A percentile compares a stretch with the other conserved stretches of the same genome.
phyloP scores from a whole-genome alignment of 2,888 invertebrate genomes.

The Gymnocheta viridis region DNA sequence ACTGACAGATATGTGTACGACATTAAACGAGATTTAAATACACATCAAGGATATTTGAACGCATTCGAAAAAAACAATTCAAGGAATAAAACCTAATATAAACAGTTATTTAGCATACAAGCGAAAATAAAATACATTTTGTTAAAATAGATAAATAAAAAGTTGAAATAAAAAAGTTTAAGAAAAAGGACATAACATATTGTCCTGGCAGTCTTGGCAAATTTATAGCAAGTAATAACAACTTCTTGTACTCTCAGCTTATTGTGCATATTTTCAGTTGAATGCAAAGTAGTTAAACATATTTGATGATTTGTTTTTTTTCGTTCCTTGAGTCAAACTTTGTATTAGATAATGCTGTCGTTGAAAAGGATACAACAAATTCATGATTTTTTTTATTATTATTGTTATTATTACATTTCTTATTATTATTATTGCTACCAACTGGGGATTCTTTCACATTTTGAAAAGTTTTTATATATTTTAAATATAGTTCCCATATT shows the following conservation, averaged over 20 bases:
- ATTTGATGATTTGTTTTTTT: background rate
- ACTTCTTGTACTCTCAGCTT: background rate
- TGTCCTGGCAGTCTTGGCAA: slow-evolving; percentile 37
- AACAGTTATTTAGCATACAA: slow-evolving; percentile 19
- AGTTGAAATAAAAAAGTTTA: background rate
- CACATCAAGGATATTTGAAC: slow-evolving; percentile 19
- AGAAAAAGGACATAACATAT: slow-evolving; percentile 26
- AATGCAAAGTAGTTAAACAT: background rate
- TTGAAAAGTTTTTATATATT: slow-evolving; percentile 25
- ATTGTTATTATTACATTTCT: background rate
- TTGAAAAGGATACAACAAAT: slow-evolving; percentile 10
- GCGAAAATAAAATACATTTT: background rate
- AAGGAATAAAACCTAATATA: slow-evolving; percentile 1
- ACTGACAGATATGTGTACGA: slow-evolving; percentile 50
- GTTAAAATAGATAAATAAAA: slow-evolving; percentile 1
- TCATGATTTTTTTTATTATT: background rate
- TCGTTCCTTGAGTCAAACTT: background rate
- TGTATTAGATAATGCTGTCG: background rate
- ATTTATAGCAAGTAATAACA: slow-evolving; percentile 50
- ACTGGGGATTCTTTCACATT: slow-evolving; percentile 1
- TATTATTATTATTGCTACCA: background rate
- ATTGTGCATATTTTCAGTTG: background rate
- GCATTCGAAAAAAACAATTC: background rate
- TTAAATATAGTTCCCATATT: slow-evolving; percentile 39
- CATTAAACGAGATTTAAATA: slow-evolving; percentile 56